These are phyloP conservation scores for Pelosia muscerda DNA, from an alignment of 2,888 invertebrate species.

Conservation along the genomic window DNA sequence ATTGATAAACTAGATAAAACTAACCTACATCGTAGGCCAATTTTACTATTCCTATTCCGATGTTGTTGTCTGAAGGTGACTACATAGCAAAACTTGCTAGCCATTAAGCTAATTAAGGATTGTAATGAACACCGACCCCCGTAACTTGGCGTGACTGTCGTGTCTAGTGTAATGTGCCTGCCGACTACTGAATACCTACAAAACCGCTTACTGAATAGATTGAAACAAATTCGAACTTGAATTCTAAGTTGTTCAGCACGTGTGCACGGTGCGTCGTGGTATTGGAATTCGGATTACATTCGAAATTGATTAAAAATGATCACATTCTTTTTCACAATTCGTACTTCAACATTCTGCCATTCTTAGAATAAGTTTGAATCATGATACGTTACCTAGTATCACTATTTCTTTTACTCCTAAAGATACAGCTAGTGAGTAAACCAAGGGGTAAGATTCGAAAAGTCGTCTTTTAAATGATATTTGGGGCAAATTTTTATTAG, in stretches of 20 bases:
- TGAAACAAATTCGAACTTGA: background rate
- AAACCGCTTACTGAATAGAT: background rate
- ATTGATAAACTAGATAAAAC: too few relatives aligned
- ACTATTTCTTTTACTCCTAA: background rate
- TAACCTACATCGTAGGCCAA: background rate
- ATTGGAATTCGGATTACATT: background rate
- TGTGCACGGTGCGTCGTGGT: background rate
- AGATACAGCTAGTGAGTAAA: too few relatives aligned
- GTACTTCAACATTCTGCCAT: background rate
- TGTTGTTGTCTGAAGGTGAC: slow-evolving; percentile 17
- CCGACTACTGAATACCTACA: background rate
- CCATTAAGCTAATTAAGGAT: slow-evolving; percentile 42
- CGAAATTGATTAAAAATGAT: background rate
- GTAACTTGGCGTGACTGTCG: slow-evolving; percentile 50
- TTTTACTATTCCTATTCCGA: background rate
- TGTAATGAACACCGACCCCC: slow-evolving; percentile 29
- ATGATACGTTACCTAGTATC: background rate
- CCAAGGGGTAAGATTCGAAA: too few relatives aligned
- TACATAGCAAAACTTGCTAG: slow-evolving; percentile 20
- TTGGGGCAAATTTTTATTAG: too few relatives aligned
- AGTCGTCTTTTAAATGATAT: too few relatives aligned
- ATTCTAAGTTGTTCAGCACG: background rate
- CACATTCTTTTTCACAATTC: background rate
- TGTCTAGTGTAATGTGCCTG: slow-evolving; percentile 15
- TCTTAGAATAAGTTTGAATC: background rate